phyloP scores from a whole-genome alignment of 2,888 invertebrate genomes.

The Ennomos fuscantarius region DNA sequence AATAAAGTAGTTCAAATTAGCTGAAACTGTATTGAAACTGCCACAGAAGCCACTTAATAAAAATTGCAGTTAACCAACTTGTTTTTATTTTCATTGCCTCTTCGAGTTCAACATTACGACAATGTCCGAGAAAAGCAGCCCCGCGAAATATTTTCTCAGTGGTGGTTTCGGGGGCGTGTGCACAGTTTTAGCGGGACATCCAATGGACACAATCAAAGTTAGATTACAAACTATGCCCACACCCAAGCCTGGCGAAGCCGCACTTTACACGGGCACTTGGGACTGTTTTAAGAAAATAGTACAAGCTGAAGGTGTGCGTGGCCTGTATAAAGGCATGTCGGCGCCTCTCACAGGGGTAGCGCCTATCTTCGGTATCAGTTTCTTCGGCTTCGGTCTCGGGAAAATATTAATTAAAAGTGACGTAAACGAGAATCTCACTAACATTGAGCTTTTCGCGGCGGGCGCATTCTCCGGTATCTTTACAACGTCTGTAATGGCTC shows the following conservation, averaged over 20 bases:
- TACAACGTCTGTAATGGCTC: conserved; percentile 98
- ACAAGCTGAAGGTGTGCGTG: conserved; percentile 92
- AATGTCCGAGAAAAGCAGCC: conserved; percentile 89
- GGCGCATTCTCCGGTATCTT: conserved; percentile 99
- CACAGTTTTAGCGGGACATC: conserved; percentile 97
- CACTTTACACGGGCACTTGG: conserved; percentile 94
- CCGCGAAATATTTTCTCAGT: conserved; percentile 96
- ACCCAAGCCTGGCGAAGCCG: conserved; percentile 90
- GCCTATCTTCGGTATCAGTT: conserved; percentile 99
- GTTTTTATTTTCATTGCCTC: conserved; percentile 46
- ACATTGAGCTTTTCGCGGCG: conserved; percentile 94
- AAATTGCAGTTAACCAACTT: conserved; percentile 40
- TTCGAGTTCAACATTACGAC: conserved; percentile 42
- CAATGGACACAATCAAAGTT: conserved; percentile 98
- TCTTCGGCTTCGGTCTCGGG: conserved; percentile 98
- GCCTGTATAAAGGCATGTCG: conserved; percentile 94
- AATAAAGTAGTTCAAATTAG: no score
- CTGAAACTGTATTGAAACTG: no score
- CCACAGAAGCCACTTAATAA: no score
- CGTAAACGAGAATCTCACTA: conserved; percentile 87
- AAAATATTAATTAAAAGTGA: conserved; percentile 88
- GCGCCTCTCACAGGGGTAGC: conserved; percentile 99
- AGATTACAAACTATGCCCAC: conserved; percentile 98
- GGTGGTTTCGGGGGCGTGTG: conserved; percentile 99
- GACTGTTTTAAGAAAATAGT: conserved; percentile 97